Percentiles rank a stretch among this genome's conserved stretches.
Evolutionary conservation across 2,797 vertebrate genomes (phyloP).

Genomic region (Sphaeramia orbicularis): DNA sequence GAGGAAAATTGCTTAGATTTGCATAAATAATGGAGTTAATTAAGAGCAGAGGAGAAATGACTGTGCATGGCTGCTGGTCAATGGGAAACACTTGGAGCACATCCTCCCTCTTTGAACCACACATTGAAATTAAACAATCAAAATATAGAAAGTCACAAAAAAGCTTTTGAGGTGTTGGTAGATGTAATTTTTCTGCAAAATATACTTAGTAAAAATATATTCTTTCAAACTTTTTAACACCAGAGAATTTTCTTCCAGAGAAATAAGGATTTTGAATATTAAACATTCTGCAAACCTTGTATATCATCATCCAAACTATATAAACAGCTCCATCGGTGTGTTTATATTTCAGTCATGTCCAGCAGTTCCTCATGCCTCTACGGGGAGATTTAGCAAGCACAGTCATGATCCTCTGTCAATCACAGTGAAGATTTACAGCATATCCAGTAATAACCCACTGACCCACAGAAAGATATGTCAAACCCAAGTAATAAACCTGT

Average conservation of each 20-base stretch:
- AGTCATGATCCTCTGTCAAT: constrained; percentile 61
- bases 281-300: neutral
- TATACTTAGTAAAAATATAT: too few species aligned
- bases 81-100: too few species aligned
- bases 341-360: constrained; percentile 17
- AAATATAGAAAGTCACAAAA: too few species aligned
- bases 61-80: too few species aligned
- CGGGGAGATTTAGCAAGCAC: neutral
- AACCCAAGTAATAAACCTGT: constrained; percentile 67
- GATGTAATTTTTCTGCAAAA: too few species aligned
- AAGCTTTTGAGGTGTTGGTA: too few species aligned
- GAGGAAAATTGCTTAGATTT: neutral
- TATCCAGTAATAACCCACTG: constrained; percentile 66
- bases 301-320: neutral
- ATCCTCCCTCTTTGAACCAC: too few species aligned
- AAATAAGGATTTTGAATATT: neutral
- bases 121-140: too few species aligned
- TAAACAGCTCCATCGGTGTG: neutral
- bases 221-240: neutral
- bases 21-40: neutral
- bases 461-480: constrained; percentile 70
- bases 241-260: neutral
- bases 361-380: neutral
- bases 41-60: too few species aligned
- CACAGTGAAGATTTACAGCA: constrained; percentile 54